Evolutionary conservation across 2,113 vertebrate genomes (phyloP), one percentile per base, ranked within the genome.

Genomic region (Gnathonemus echidnorhynchus): DNA sequence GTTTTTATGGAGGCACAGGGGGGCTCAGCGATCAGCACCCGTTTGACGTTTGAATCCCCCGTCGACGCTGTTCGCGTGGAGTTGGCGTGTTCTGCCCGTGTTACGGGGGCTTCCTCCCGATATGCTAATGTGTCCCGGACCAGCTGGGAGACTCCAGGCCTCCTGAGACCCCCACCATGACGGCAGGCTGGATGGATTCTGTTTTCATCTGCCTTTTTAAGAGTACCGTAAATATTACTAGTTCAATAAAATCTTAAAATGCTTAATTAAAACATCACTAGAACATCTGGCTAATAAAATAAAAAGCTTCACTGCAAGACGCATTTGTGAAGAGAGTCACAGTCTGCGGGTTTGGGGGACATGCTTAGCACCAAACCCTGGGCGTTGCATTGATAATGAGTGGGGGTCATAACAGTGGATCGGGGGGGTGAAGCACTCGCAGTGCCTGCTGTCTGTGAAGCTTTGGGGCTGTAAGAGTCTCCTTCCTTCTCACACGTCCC

Each of bases 331-430:
- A 86, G 46, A n/a, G 48, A 27, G 42, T 45, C 17, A 21, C 24
- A 0, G 84, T 50, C 49, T 35, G 50, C 7, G 3, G 10, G 86
- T 31, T 56, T 56, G 1, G 17, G 1, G 1, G 1, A 87, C 35
- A 35, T 7, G n/a, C 48, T 35, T 19, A 19, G 17, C 50, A 21
- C 15, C 31, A 6, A 39, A 35, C 27, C 15, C 49, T 4, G 4
- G 46, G 7, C 0, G 11, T 42, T 45, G 50, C 88, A 70, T 90
- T 21, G 88, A 86, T 91, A 91, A 90, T 90, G 42, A 70, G 87
- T 89, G 42, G 90, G 89, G 66, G 35, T 66, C 83, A 89, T 35
- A 56, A 46, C 87, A 90, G 52, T 50, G 50, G 77, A 49, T 46
- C 7, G n/a, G 88, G 35, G 58, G 62, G 50, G 10, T 21, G 45